These are phyloP conservation scores for Drosophila hydei DNA, from an alignment of 1,140 invertebrate species.

Conservation along the genomic window DNA sequence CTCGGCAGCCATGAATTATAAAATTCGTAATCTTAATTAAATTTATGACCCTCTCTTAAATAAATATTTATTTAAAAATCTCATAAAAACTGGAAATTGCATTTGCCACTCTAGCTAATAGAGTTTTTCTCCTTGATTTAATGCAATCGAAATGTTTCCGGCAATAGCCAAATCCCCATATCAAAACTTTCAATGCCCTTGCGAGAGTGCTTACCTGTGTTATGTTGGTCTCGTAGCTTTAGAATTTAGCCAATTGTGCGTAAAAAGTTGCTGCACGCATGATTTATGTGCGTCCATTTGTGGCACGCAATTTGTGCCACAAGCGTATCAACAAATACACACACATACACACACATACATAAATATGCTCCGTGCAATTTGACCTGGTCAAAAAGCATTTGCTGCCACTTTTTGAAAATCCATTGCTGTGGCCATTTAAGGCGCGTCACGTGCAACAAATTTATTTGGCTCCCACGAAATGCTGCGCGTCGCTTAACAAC, in stretches of 20 bases:
- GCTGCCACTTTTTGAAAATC: constrained; percentile 20
- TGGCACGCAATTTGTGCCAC: constrained; percentile 52
- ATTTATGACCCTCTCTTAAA: neutral
- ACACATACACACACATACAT: constrained; percentile 23
- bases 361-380: constrained; percentile 44
- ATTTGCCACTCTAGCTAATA: neutral
- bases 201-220: constrained; percentile 26
- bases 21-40: neutral
- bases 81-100: neutral
- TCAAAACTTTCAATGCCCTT: neutral
- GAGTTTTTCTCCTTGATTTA: constrained; percentile 3
- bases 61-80: neutral
- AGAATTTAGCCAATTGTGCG: constrained; percentile 58
- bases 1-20: no score
- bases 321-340: constrained; percentile 56
- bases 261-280: constrained; percentile 57
- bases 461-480: constrained; percentile 35
- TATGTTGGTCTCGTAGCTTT: constrained; percentile 9
- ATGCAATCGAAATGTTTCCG: constrained; percentile 18
- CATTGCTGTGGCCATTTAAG: constrained; percentile 40
- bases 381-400: constrained; percentile 30
- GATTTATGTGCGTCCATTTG: constrained; percentile 71
- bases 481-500: constrained; percentile 1
- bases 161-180: neutral
- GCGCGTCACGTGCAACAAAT: constrained; percentile 64